phyloP scores from a whole-genome alignment of 2,888 invertebrate species.

The Eilema sororculum region DNA sequence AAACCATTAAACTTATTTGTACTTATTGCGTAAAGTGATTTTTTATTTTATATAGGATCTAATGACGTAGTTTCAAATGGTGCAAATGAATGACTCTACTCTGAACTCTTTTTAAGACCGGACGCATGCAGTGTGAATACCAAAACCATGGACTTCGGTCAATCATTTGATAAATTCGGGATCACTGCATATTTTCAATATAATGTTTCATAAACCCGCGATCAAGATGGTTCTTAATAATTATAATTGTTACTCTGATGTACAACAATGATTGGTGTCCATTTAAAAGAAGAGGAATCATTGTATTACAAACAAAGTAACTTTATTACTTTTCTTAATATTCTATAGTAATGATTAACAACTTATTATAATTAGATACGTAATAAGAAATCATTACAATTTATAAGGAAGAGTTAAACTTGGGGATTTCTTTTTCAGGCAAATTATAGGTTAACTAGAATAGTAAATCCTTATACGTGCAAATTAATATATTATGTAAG shows the following conservation, averaged over 20 bases:
- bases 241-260: neutral
- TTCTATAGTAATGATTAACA: neutral
- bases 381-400: neutral
- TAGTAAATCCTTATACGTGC: too few relatives aligned
- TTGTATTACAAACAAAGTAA: neutral
- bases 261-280: neutral
- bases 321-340: neutral
- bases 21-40: neutral
- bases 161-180: neutral
- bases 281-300: neutral
- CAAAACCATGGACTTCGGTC: slow-evolving; percentile 36
- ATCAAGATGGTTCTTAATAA: neutral
- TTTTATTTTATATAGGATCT: neutral
- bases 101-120: slow-evolving; percentile 43
- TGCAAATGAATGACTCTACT: slow-evolving; percentile 17
- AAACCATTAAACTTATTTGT: neutral
- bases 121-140: slow-evolving; percentile 47
- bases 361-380: too few relatives aligned
- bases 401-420: too few relatives aligned
- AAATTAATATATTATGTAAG: neutral
- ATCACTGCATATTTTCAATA: neutral
- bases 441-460: too few relatives aligned
- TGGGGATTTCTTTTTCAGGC: too few relatives aligned
- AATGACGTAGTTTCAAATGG: slow-evolving; percentile 14
- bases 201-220: neutral